Percentiles rank a stretch among this genome's conserved stretches.
Evolutionary conservation across 2,797 vertebrate genomes (phyloP).

Genomic region (Acanthurus tractus): DNA sequence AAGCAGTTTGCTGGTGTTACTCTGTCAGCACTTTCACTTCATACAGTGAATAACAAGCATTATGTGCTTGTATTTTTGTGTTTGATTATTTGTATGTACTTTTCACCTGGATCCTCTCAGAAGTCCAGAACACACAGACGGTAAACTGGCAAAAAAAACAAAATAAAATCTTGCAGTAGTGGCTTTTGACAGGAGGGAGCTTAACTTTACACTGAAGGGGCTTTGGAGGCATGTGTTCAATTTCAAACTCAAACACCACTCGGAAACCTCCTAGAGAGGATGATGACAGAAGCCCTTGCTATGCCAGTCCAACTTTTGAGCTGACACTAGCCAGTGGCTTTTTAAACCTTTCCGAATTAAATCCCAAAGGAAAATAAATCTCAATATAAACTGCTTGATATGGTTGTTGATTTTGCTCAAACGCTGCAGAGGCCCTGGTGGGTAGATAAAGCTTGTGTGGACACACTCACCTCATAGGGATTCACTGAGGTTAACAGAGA

Average conservation of each 20-base stretch:
- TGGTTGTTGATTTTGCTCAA: constrained; percentile 69
- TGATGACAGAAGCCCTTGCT: constrained; percentile 61
- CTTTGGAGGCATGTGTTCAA: constrained; percentile 67
- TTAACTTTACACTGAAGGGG: constrained; percentile 59
- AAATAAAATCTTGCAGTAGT: constrained; percentile 51
- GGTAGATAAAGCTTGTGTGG: constrained; percentile 41
- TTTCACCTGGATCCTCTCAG: constrained; percentile 38
- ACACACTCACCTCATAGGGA: constrained; percentile 52
- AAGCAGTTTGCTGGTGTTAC: not conserved
- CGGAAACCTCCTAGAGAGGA: constrained; percentile 52
- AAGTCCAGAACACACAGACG: constrained; percentile 48
- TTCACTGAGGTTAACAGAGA: constrained; percentile 54
- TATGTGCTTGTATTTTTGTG: not conserved
- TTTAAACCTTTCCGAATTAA: constrained; percentile 74
- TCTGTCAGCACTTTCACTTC: constrained; percentile 11
- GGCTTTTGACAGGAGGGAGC: constrained; percentile 55
- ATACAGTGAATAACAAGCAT: constrained; percentile 10
- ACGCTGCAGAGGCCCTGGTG: constrained; percentile 39
- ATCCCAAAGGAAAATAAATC: constrained; percentile 72
- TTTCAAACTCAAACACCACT: constrained; percentile 74
- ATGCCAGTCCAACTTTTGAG: constrained; percentile 41
- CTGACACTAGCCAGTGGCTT: constrained; percentile 65
- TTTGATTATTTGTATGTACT: constrained; percentile 12
- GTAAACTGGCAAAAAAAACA: constrained; percentile 73
- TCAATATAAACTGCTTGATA: constrained; percentile 68